These are phyloP conservation scores for Holotrichia oblita DNA, from an alignment of 1,140 invertebrate species.

Conservation along the genomic window DNA sequence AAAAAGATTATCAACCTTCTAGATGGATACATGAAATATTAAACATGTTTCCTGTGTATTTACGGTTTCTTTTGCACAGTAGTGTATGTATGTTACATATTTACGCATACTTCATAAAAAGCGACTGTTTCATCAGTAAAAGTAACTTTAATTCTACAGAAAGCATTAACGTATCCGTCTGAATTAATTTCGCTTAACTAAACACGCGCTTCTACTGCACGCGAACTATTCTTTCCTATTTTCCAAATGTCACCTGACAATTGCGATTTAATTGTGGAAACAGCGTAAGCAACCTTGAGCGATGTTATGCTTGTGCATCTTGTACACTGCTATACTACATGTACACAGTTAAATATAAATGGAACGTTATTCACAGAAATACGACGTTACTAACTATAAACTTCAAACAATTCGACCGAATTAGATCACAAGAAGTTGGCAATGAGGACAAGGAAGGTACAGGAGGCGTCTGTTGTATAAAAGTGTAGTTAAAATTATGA, in stretches of 20 bases:
- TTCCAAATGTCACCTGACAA: neutral
- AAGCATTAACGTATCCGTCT: neutral
- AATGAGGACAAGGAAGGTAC: neutral
- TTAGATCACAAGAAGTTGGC: neutral
- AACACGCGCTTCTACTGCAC: neutral
- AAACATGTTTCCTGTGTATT: too few relatives aligned
- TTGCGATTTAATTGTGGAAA: slow-evolving; percentile 13
- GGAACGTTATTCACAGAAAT: neutral
- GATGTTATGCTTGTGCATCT: slow-evolving; percentile 1
- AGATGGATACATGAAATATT: too few relatives aligned
- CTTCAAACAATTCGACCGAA: neutral
- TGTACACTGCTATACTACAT: neutral
- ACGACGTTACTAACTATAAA: slow-evolving; percentile 20
- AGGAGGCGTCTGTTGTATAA: too few relatives aligned
- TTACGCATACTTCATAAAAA: too few relatives aligned
- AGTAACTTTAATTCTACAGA: neutral
- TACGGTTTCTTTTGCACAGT: too few relatives aligned
- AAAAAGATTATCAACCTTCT: too few relatives aligned
- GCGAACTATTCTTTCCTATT: neutral
- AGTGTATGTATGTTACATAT: too few relatives aligned
- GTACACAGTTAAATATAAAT: neutral
- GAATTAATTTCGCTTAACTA: neutral
- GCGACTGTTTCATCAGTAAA: too few relatives aligned
- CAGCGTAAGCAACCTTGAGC: neutral
- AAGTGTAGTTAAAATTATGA: too few relatives aligned